Evolutionary conservation across 2,797 vertebrate species (phyloP), one percentile per base, ranked within the genome.

Genomic region (Fistularia tabacaria): DNA sequence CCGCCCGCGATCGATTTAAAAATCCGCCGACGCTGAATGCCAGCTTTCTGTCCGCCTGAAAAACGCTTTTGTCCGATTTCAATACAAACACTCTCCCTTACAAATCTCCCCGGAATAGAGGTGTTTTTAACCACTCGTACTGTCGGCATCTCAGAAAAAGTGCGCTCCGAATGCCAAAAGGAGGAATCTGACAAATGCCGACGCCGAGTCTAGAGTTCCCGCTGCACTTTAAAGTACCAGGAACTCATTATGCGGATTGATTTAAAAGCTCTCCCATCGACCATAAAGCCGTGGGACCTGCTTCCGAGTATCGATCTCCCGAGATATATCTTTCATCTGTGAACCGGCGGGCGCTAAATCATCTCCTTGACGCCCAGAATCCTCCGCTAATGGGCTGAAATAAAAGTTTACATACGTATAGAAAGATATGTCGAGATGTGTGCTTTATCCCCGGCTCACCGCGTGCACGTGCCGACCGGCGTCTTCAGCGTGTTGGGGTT

Each of bases 401-500:
- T 75, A 77, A 68, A 61, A 73, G 64, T 58, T 50, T 7, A 66
- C 6, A 43, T 40, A 25, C 5, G 5, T 13, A 46, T 12, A 46
- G n/a, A 9, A 15, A n/a, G 1, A 13, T 8, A 9, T 15, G 14
- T 10, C 9, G 14, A 51, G 50, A 41, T 9, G 40, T 14, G 4
- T 5, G 25, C 2, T 25, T 25, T 5, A 25, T 25, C 25, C 25
- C 2, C 25, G 25, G 25, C 88, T 93, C 87, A 98, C 96, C 97
- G 93, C 69, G 93, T 97, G 88, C 95, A 98, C 0, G 95, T 98
- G 82, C 95, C 94, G 84, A 95, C 86, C 6, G 96, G 94, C 14
- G 95, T 97, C 91, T 98, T 98, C 85, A 99, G 87, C 44, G 94
- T 98, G 87, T 94, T 98, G 49, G 97, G 97, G 59, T 98, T 98